Base-by-base conservation (phyloP, 2,888 invertebrate species). In the Dendrolimus houi region DNA sequence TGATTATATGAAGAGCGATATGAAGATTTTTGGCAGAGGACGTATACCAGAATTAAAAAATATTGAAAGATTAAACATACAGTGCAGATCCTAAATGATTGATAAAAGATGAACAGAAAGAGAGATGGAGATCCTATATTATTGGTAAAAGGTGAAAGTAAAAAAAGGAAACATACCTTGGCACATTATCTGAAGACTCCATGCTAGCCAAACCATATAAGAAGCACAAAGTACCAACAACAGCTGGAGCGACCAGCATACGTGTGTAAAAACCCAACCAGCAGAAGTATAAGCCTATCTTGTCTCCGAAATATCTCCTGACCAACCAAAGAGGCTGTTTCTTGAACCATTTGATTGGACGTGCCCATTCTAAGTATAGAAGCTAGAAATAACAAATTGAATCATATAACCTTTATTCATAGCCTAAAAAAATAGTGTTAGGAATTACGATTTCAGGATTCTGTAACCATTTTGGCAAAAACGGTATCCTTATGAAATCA, bases 261-360 rank as follows among this genome's bases (percentile, higher is more conserved):
- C 95, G 94, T 0, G 98, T 98, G 75, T 98, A 98, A 83, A 97
- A 98, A 0, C 98, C 98, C 52, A 98, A 87, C 98, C 98, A 98
- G 62, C 97, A 97, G 84, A 97, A 98, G 74, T 98, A 98, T 0
- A 98, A 83, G 0, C 94, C 97, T 40, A 98, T 97, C 81, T 98
- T 97, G 74, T 97, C 97, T 0, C 98, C 98, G 74, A 97, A 98
- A 80, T 98, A 98, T 67, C 96, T 93, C 53, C 96, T 89, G 3
- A 99, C 93, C 47, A 98, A 86, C 92, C 97, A 97, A 0, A 99
- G 85, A 0, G 99, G 98, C 75, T 99, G 99, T 60, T 95, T 95
- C 76, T 98, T 98, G 84, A 94, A 97, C 96, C 97, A 98, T 72
- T 95, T 95, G 9, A 93, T 91, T 0, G 97, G 97, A 62, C 95